Evolutionary conservation across 2,888 invertebrate genomes (phyloP), one percentile per base, ranked within the genome.

Genomic region (Cenopis cana): DNA sequence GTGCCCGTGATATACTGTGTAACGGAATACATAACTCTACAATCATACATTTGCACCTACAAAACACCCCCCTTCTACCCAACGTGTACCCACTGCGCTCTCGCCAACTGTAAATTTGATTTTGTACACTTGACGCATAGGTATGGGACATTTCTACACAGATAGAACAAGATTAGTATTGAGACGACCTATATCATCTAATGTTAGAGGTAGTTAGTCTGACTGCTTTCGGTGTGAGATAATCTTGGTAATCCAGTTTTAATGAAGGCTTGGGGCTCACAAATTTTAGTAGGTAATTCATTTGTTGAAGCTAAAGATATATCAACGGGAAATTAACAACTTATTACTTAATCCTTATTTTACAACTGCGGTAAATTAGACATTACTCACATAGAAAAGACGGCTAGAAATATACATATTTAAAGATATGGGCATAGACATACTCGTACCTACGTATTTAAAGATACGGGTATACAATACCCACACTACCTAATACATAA

Each of bases 1-100:
- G 84, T 84, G 82, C 76, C 78, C 74, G 77, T 84, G 84, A 85
- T 85, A 84, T 79, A 80, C 77, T 75, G 73, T 61, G 71, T 71
- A 50, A 71, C 71, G 50, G 71, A 67, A 71, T 67, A 67, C 71
- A 72, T 68, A 72, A 68, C 61, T 12, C 50, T 20, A 14, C 70
- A 41, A 70, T 65, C 70, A 24, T 66, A 55, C 20, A 46, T 55
- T 14, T 70, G 65, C 70, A 60, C 52, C 59, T 46, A 17, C 59
- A 17, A 36, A 50, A 18, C 33, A 14, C 14, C 52, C 52, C 33
- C 1, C 11, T 6, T 20, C 52, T 12, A 20, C 46, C 33, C 6
- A 54, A 24, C 12, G 1, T 17, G 12, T 17, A 29, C 17, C 8
- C 49, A 33, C 10, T 69, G 6, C 41, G 11, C 20, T 17, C 33